These are phyloP conservation scores for Phyto melanocephala DNA, from an alignment of 2,888 invertebrate species.

Conservation along the genomic window DNA sequence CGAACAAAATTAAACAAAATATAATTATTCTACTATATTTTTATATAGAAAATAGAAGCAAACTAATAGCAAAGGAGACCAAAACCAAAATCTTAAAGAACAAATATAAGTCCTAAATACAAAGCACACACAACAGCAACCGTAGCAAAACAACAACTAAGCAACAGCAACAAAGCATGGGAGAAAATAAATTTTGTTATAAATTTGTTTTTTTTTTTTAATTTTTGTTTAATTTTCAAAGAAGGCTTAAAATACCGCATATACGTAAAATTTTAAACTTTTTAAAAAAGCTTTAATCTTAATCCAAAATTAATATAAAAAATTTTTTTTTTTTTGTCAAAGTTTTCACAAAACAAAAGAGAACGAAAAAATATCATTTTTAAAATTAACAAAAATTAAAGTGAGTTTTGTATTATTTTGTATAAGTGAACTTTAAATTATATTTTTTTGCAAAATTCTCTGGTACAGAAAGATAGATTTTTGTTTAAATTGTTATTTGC, in stretches of 20 bases:
- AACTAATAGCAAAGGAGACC: constrained; percentile 38
- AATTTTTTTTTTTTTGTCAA: constrained; percentile 25
- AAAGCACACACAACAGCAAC: neutral
- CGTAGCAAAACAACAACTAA: constrained; percentile 3
- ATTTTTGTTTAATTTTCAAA: neutral
- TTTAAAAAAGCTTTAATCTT: constrained; percentile 43
- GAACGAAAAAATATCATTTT: neutral
- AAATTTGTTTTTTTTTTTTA: constrained; percentile 1
- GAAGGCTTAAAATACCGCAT: constrained; percentile 44
- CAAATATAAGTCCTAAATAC: constrained; percentile 36
- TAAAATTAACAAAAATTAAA: constrained; percentile 15
- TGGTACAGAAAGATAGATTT: too few species aligned
- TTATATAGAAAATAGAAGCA: neutral
- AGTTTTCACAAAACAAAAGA: neutral
- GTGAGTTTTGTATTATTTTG: constrained; percentile 26
- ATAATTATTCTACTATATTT: neutral
- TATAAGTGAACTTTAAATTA: too few species aligned
- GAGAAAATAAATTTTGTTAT: constrained; percentile 19
- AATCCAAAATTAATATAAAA: neutral
- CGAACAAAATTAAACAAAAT: too few species aligned
- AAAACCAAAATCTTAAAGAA: constrained; percentile 61
- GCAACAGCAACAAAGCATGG: constrained; percentile 33
- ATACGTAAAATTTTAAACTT: constrained; percentile 54
- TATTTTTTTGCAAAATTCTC: too few species aligned
- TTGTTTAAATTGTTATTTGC: too few species aligned